These are phyloP conservation scores for Acanthurus leucopareius DNA, from an alignment of 2,797 vertebrate species.

Conservation along the genomic window DNA sequence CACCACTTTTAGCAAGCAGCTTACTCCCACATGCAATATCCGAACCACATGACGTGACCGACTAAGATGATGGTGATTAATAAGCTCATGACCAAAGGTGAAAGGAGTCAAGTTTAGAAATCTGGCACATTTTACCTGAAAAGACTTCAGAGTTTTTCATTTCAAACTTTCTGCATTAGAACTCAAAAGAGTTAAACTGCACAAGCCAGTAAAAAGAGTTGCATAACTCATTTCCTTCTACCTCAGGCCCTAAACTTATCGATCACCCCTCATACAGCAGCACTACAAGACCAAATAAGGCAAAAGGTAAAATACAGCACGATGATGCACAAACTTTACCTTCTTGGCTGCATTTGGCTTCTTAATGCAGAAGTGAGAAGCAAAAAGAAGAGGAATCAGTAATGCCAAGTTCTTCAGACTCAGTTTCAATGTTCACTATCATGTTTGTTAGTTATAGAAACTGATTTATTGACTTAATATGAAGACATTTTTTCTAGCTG, in stretches of 20 bases:
- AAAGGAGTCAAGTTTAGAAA: neutral
- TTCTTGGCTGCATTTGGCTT: slow-evolving; percentile 80
- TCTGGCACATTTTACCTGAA: too few relatives aligned
- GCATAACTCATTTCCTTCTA: too few relatives aligned
- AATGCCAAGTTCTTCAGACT: slow-evolving; percentile 24
- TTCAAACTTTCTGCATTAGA: too few relatives aligned
- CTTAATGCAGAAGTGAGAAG: slow-evolving; percentile 60
- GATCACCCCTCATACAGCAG: slow-evolving; percentile 11
- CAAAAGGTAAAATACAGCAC: slow-evolving; percentile 20
- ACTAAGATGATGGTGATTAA: too few relatives aligned
- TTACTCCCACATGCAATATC: slow-evolving; percentile 29
- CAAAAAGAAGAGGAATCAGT: slow-evolving; percentile 53
- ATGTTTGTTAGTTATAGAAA: neutral
- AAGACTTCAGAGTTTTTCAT: too few relatives aligned
- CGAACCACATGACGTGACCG: slow-evolving; percentile 17
- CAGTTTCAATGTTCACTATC: slow-evolving; percentile 4
- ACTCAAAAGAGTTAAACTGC: too few relatives aligned
- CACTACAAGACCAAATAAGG: slow-evolving; percentile 28
- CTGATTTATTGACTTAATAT: neutral
- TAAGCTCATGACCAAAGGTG: too few relatives aligned
- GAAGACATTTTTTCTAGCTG: neutral
- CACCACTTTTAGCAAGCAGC: slow-evolving; percentile 9
- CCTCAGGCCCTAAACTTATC: too few relatives aligned
- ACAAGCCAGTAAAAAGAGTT: too few relatives aligned
- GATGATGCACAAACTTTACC: slow-evolving; percentile 70